phyloP scores from a whole-genome alignment of 2,797 vertebrate genomes.

The Spheniscus humboldti region DNA sequence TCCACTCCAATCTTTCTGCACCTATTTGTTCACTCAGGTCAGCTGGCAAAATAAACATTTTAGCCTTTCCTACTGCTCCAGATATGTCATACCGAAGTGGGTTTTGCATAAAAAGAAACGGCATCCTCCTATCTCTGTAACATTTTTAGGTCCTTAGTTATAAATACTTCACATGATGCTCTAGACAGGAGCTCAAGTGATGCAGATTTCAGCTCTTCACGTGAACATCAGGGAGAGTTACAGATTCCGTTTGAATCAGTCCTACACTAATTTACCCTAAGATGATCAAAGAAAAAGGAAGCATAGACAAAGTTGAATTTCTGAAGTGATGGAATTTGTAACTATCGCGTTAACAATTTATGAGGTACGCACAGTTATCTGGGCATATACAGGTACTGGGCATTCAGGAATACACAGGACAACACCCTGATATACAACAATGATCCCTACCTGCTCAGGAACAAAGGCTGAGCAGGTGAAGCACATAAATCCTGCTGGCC shows the following conservation, averaged over 20 bases:
- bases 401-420: not conserved
- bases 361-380: not conserved
- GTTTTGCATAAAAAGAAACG: conserved; percentile 70
- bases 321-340: not conserved
- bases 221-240: not conserved
- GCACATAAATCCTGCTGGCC: no score
- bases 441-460: not conserved
- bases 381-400: not conserved
- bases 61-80: conserved; percentile 57
- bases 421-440: not conserved
- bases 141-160: conserved; percentile 42
- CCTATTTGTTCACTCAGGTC: conserved; percentile 2
- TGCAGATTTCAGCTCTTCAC: conserved; percentile 42
- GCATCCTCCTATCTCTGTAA: conserved; percentile 66
- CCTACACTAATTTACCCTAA: not conserved
- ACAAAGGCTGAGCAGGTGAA: not conserved
- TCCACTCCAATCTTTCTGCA: not conserved
- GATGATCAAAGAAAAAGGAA: not conserved
- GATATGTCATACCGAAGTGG: conserved; percentile 37
- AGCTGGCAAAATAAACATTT: conserved; percentile 15
- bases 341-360: not conserved
- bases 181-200: conserved; percentile 46
- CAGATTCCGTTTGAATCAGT: conserved; percentile 1
- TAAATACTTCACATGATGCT: conserved; percentile 55
- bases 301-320: not conserved